Conservation (phyloP, 1,140 invertebrate species). For the Drosophila sechellia region DNA sequence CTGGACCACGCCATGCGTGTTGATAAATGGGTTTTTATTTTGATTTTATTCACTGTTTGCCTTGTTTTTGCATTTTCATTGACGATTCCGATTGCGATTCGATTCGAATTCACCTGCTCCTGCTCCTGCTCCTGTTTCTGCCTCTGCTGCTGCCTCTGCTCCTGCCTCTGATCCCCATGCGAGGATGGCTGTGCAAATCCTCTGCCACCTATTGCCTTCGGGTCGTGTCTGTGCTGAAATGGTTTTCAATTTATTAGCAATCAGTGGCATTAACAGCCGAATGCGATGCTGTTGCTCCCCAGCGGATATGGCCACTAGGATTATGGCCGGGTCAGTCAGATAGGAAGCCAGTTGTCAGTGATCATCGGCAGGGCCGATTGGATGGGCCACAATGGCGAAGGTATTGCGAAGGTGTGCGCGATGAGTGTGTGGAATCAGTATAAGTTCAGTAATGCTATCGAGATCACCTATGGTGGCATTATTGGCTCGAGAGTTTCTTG, state of each 20-base stretch:
- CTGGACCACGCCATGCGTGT: conserved; percentile 41
- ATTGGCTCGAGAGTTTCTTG: not conserved
- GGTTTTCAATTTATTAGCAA: conserved; percentile 74
- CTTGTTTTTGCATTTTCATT: conserved; percentile 65
- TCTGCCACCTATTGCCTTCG: conserved; percentile 16
- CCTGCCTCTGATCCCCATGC: not conserved
- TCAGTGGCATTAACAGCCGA: conserved; percentile 59
- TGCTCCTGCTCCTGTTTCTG: not conserved
- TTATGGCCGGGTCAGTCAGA: conserved; percentile 9
- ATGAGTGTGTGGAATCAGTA: not conserved
- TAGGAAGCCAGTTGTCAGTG: conserved; percentile 27
- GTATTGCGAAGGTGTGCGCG: not conserved
- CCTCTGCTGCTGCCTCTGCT: not conserved
- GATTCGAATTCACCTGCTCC: not conserved
- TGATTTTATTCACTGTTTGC: conserved; percentile 78
- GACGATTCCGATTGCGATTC: not conserved
- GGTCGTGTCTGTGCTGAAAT: conserved; percentile 31
- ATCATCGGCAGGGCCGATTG: conserved; percentile 2
- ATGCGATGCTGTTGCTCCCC: conserved; percentile 26
- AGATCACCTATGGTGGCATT: not conserved
- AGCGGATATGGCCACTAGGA: conserved; percentile 18
- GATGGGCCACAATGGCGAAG: not conserved
- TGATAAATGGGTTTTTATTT: conserved; percentile 82
- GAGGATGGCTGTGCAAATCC: conserved; percentile 21
- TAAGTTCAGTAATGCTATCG: not conserved